Evolutionary conservation across 1,140 invertebrate genomes (phyloP), one percentile per base, ranked within the genome.

Genomic region (Ceratitis capitata): DNA sequence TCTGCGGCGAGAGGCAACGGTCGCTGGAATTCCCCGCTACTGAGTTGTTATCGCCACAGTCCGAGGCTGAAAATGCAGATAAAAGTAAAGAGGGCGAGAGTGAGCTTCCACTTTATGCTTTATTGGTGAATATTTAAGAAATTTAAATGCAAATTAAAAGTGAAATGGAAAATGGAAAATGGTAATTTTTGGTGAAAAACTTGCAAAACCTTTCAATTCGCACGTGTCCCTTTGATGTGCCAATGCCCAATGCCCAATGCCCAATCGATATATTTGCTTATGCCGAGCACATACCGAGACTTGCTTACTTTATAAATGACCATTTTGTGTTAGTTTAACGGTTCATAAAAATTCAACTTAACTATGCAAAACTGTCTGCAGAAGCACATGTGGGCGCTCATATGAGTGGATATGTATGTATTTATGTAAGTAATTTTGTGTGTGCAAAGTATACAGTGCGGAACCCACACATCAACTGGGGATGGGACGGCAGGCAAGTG

Each of bases 41-140:
- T 23, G 90, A 91, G 83, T 90, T 91, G 78, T 91, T 91, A 85
- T 91, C 90, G 83, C 90, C 90, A 85, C 90, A 91, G 87, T 91
- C 90, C 6, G 90, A 91, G 39, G 89, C 90, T 91, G 82, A 1
- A 78, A 87, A n/a, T n/a, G n/a, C n/a, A 35, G 51, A 16, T 58
- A 84, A 83, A 7, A 64, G 45, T n/a, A 78, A 84, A 83, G 4
- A 19, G 26, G 84, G 35, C 12, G 32, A 35, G 16, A 14, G 83
- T 58, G n/a, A 35, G n/a, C n/a, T n/a, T n/a, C n/a, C n/a, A 58
- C 10, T 51, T 84, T 35, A 58, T 39, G 69, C 69, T n/a, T 78
- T 84, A 84, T 23, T 19, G 32, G 51, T 56, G 19, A 82, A 14
- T 23, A 42, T 84, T 53, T 56, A 32, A 23, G n/a, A 83, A 84